A percentile compares a stretch with the other conserved stretches of the same genome.
These are phyloP conservation scores for Florisuga fusca DNA, from an alignment of 2,797 vertebrate species.

Conservation along the genomic window DNA sequence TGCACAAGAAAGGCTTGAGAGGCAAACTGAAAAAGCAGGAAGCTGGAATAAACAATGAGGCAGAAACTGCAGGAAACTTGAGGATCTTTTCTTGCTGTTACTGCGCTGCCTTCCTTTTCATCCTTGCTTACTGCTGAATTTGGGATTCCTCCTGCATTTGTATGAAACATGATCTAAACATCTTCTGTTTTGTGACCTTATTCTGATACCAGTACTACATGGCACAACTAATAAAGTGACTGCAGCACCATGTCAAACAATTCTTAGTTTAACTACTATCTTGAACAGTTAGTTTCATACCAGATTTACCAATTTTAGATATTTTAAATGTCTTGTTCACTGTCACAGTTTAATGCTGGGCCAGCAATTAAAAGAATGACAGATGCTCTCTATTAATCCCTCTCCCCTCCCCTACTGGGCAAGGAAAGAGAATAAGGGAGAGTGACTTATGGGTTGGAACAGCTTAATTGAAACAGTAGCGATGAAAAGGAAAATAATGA, in stretches of 20 bases:
- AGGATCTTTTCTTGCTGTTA: constrained; percentile 31
- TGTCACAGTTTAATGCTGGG: neutral
- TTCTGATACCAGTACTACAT: neutral
- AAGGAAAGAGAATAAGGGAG: no score
- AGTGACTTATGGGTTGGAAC: no score
- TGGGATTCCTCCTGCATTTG: constrained; percentile 19
- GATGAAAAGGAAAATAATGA: no score
- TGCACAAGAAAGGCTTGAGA: constrained; percentile 59
- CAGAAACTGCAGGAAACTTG: constrained; percentile 30
- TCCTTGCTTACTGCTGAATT: neutral
- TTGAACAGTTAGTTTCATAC: neutral
- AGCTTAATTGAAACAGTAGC: no score
- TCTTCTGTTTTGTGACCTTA: neutral
- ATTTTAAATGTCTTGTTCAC: neutral
- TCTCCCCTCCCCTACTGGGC: no score
- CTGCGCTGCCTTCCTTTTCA: constrained; percentile 30
- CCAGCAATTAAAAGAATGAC: no score
- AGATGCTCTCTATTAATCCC: no score
- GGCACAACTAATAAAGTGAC: neutral
- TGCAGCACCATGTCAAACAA: neutral
- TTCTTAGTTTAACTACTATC: neutral
- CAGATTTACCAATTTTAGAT: neutral
- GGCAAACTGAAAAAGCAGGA: constrained; percentile 63
- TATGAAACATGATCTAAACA: neutral
- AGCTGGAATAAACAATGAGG: constrained; percentile 56